phyloP scores from a whole-genome alignment of 2,888 invertebrate genomes.

The Dasypolia templi region DNA sequence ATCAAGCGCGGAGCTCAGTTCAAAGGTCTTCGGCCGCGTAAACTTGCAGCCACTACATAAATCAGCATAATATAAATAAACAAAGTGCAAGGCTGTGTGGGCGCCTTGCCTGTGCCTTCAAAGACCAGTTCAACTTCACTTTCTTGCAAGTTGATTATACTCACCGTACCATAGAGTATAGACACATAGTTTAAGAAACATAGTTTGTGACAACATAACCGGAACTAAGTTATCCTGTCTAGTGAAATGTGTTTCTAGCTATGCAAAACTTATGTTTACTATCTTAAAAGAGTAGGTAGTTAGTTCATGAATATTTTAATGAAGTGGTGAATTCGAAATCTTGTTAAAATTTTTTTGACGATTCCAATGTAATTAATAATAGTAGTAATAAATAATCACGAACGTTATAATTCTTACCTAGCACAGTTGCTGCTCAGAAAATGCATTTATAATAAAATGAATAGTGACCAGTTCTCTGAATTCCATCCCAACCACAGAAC shows the following conservation, averaged over 20 bases:
- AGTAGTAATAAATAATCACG: background rate
- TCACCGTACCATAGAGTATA: slow-evolving; percentile 24
- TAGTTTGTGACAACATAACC: slow-evolving; percentile 38
- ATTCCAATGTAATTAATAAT: background rate
- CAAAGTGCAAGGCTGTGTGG: slow-evolving; percentile 59
- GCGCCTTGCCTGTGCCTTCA: slow-evolving; percentile 53
- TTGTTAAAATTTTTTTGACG: slow-evolving; percentile 3
- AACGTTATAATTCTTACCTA: background rate
- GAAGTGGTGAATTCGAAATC: slow-evolving; percentile 2
- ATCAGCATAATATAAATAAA: slow-evolving; percentile 65
- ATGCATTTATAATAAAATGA: background rate
- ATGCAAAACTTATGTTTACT: slow-evolving; percentile 27
- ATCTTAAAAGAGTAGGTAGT: no score
- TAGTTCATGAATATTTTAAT: slow-evolving; percentile 33
- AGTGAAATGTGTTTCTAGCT: slow-evolving; percentile 18
- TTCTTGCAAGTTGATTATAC: slow-evolving; percentile 58
- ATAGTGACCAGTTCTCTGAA: background rate
- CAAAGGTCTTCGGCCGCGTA: slow-evolving; percentile 72
- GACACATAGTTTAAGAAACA: slow-evolving; percentile 24
- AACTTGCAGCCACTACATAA: slow-evolving; percentile 62
- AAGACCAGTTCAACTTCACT: slow-evolving; percentile 60
- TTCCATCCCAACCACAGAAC: background rate
- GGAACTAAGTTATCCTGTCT: slow-evolving; percentile 43
- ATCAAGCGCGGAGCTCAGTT: slow-evolving; percentile 66
- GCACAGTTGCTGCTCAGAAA: background rate